Evolutionary conservation across 1,140 invertebrate species (phyloP), one percentile per base, ranked within the genome.

Genomic region (Lepidostoma basale): DNA sequence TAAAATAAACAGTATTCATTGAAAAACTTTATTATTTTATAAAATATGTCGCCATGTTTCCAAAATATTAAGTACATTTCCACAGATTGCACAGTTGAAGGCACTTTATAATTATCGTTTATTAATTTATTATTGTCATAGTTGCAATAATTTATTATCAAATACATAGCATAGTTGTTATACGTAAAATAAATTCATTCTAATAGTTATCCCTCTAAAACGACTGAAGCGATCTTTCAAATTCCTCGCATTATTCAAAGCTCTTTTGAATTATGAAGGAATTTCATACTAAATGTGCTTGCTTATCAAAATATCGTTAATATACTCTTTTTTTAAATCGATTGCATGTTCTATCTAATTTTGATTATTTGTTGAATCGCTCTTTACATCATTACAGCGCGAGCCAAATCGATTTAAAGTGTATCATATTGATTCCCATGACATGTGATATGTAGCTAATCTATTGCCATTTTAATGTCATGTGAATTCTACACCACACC

Each of bases 221-320:
- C 66, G 67, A 64, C 70, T 62, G 70, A 68, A 65, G 70, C 70
- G 62, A 68, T 72, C 54, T 39, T 25, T 10, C 30, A 72, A 72
- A 72, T 72, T 72, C 70, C 70, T 9, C 39, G 36, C 59, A 59
- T 16, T 22, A 63, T 67, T 70, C 64, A n/a, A 44, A 16, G 16
- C 12, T 28, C 14, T 8, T 10, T 44, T 49, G 69, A 67, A 56
- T 39, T 6, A 28, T 18, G 42, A 22, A 28, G 52, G 64, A 70
- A 70, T 70, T 70, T 70, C 40, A 33, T 12, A 14, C 30, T 10
- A 14, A 26, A 28, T n/a, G 54, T 59, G 54, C 54, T 39, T 26
- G 22, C 18, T 59, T 8, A 39, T 33, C 12, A 6, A 33, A 33
- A 33, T 12, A 5, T 33, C 5, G 12, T 12, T 5, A 33, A 6